Percentiles rank a stretch among this genome's conserved stretches.
Evolutionary conservation across 2,888 invertebrate genomes (phyloP).

Genomic region (Calephelis perditalis): DNA sequence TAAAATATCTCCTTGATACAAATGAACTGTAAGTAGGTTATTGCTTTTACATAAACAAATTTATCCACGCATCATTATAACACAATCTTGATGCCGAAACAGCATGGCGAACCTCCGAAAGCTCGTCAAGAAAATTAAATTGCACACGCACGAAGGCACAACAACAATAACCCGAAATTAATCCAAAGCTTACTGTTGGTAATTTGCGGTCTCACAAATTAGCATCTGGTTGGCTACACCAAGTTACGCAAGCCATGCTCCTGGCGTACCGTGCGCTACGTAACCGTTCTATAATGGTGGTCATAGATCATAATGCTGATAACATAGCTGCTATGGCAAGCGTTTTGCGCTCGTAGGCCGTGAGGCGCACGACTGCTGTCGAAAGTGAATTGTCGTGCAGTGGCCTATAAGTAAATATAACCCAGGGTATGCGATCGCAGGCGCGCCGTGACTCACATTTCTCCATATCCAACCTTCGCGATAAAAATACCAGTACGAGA

Average conservation of each 20-base stretch:
- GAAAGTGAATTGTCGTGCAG: constrained; percentile 68
- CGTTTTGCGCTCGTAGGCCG: constrained; percentile 58
- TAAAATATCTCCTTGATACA: too few relatives aligned
- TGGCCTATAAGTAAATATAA: constrained; percentile 24
- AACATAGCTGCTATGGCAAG: constrained; percentile 55
- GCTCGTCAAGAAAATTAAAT: constrained; percentile 58
- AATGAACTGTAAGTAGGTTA: too few relatives aligned
- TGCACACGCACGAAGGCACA: constrained; percentile 66
- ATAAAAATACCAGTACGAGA: neutral
- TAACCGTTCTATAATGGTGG: constrained; percentile 58
- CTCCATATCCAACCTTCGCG: neutral
- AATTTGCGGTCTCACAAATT: constrained; percentile 59
- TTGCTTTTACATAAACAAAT: neutral
- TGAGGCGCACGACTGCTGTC: constrained; percentile 62
- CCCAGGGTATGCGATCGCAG: constrained; percentile 37
- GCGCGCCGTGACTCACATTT: constrained; percentile 48
- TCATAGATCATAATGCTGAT: constrained; percentile 69
- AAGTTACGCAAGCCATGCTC: constrained; percentile 69
- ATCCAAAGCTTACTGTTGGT: constrained; percentile 38
- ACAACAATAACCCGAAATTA: constrained; percentile 60
- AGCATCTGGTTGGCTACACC: constrained; percentile 64
- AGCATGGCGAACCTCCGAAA: constrained; percentile 1
- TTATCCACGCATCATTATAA: neutral
- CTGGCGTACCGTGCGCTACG: constrained; percentile 60
- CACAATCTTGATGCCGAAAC: constrained; percentile 4